Base-by-base conservation (phyloP, 2,797 vertebrate species). In the Amphiprion clarkii region DNA sequence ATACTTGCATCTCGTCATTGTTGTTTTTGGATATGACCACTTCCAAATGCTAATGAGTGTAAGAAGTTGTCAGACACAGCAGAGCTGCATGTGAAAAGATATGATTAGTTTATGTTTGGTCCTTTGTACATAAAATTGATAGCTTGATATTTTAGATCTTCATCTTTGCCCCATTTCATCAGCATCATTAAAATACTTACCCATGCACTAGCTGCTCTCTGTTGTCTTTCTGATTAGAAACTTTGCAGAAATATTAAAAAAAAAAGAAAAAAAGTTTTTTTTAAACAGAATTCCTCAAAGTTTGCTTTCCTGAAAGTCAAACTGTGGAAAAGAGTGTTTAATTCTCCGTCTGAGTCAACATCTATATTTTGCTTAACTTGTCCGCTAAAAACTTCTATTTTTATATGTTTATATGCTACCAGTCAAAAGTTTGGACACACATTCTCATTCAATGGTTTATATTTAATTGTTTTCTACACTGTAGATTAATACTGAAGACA, bases 111-210 rank as follows among this genome's bases (percentile, higher is more conserved):
- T 84, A 55, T 74, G 67, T 84, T 85, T 54, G 70, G 49, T 86
- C 66, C 36, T 49, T 84, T 87, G 54, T 84, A 64, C 58, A 78
- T 80, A 58, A 74, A 79, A 67, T 19, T 61, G 49, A 79, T 88
- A 76, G 76, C 67, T 76, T 81, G 51, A 68, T 81, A 62, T 88
- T 58, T 81, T 86, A 87, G 84, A 82, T 81, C 29, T 76, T 49
- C 78, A 48, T 82, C 70, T 81, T 76, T 83, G 67, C 62, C 83
- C 57, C 60, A 63, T 84, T 60, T 81, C 71, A 70, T 86, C 78
- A 65, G 69, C 89, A 71, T 88, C 81, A 93, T 93, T 93, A 92
- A 94, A 94, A 72, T 74, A 69, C 78, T 79, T 88, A 89, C 56
- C 74, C 62, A 79, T 84, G 56, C 64, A 49, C 29, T 27, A 19